Conservation (phyloP, 1,140 invertebrate species). For the Drosophila cardini region DNA sequence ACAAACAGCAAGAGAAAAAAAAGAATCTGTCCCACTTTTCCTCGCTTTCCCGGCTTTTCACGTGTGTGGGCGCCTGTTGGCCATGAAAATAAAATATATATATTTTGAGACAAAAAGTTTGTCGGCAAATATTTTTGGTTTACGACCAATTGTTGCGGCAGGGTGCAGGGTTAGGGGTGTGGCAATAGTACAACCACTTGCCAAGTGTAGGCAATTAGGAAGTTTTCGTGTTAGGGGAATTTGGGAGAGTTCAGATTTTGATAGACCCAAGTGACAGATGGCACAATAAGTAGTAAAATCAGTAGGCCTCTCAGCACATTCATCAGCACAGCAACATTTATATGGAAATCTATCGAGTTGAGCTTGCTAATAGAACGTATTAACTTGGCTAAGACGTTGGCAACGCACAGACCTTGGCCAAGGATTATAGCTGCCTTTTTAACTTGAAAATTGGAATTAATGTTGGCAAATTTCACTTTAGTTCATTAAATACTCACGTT, state of each 20-base stretch:
- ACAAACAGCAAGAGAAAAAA: neutral
- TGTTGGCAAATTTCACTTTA: too few relatives aligned
- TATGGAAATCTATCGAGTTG: neutral
- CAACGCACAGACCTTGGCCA: neutral
- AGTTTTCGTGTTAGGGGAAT: slow-evolving; percentile 1
- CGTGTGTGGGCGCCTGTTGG: slow-evolving; percentile 22
- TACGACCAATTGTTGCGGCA: slow-evolving; percentile 13
- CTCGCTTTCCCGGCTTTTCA: neutral
- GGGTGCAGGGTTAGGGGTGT: neutral
- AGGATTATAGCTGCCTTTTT: neutral
- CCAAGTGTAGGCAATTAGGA: slow-evolving; percentile 43
- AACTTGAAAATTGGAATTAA: neutral
- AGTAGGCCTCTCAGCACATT: slow-evolving; percentile 24
- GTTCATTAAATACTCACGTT: too few relatives aligned
- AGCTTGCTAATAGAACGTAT: neutral
- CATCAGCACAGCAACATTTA: slow-evolving; percentile 3
- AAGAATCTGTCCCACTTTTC: neutral
- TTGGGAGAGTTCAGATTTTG: neutral
- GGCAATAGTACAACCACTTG: neutral
- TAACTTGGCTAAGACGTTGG: neutral
- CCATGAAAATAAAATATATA: slow-evolving; percentile 26
- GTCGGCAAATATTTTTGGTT: slow-evolving; percentile 56
- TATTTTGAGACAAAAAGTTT: slow-evolving; percentile 59
- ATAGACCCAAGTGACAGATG: slow-evolving; percentile 37
- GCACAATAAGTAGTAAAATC: slow-evolving; percentile 29